Percentiles rank a stretch among this genome's conserved stretches.
Conservation (phyloP, 2,113 vertebrate species). For the Serilophus lunatus region DNA sequence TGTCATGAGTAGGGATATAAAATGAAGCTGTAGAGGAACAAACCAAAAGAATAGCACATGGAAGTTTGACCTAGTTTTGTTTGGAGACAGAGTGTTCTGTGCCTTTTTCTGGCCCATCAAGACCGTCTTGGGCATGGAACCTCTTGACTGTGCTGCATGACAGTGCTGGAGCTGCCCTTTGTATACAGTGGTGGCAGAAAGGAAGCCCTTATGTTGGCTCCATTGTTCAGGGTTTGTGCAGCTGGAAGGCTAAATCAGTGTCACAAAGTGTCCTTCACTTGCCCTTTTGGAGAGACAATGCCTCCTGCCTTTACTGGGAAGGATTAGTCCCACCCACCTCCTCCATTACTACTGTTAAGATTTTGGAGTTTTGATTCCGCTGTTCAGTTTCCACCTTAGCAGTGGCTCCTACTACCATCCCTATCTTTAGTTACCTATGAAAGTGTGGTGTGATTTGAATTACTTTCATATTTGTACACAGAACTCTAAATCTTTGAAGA, state of each 20-base stretch:
- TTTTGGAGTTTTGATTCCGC: background rate
- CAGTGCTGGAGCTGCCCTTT: background rate
- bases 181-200: background rate
- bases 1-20: background rate
- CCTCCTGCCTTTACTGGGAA: background rate
- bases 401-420: background rate
- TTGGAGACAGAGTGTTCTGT: background rate
- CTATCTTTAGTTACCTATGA: background rate
- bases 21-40: background rate
- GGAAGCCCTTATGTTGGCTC: background rate
- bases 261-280: background rate
- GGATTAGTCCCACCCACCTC: background rate
- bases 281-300: background rate
- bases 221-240: background rate
- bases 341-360: background rate
- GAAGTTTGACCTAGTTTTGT: background rate
- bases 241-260: background rate
- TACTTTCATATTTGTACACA: background rate
- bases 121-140: fast-evolving
- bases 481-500: background rate
- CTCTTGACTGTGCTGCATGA: background rate
- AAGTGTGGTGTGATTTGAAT: background rate
- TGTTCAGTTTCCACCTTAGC: background rate
- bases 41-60: background rate
- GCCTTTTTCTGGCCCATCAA: background rate